A percentile compares a stretch with the other conserved stretches of the same genome.
phyloP scores from a whole-genome alignment of 2,797 vertebrate species.

The Typhlichthys subterraneus region DNA sequence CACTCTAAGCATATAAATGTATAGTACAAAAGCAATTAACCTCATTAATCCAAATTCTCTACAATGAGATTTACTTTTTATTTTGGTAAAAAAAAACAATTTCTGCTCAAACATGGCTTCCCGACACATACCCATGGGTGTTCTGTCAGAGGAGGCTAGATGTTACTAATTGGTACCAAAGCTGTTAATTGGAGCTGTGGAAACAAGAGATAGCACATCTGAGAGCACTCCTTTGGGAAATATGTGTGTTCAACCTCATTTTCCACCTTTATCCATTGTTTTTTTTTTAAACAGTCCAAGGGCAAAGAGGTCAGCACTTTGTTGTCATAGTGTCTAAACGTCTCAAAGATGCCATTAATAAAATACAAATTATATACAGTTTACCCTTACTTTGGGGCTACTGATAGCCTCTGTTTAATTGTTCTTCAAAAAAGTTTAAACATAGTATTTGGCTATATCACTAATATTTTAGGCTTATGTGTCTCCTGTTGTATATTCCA shows the following conservation, averaged over 20 bases:
- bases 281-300: constrained; percentile 33
- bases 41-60: constrained; percentile 48
- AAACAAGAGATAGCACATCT: constrained; percentile 64
- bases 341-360: too few species aligned
- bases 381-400: too few species aligned
- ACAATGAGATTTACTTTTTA: constrained; percentile 11
- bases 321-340: constrained; percentile 23
- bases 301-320: constrained; percentile 35
- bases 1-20: constrained; percentile 22
- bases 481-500: too few species aligned
- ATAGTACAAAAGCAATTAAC: constrained; percentile 44
- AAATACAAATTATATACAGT: too few species aligned
- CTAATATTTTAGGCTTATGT: too few species aligned
- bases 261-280: constrained; percentile 63
- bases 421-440: too few species aligned
- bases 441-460: too few species aligned
- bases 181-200: constrained; percentile 74
- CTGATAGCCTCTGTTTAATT: too few species aligned
- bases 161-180: constrained; percentile 78
- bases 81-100: constrained; percentile 29
- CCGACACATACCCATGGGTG: constrained; percentile 67
- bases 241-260: constrained; percentile 65
- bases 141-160: constrained; percentile 65
- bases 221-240: constrained; percentile 59
- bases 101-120: constrained; percentile 42